Base-by-base conservation (phyloP, 1,140 invertebrate genomes). In the Neomicropteryx cornuta region DNA sequence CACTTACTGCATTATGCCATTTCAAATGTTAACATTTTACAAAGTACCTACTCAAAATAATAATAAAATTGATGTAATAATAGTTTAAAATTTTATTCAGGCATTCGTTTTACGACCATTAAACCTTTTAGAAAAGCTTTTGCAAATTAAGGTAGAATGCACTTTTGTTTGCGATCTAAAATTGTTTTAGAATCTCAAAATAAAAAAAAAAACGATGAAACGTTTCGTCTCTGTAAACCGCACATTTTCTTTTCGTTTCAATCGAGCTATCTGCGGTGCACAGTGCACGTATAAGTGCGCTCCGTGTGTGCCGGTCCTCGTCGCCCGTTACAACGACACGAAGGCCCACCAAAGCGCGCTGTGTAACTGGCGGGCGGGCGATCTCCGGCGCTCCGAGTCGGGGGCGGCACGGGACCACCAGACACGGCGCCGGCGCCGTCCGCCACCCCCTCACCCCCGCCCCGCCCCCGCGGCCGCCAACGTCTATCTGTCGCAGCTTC, bases 361-460 rank as follows among this genome's bases (percentile, higher is more conserved):
- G 27, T 24, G 28, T 30, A 38, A 28, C 38, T 39, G 23, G 21
- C 6, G 34, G 39, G 39, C 38, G 39, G 33, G 43, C 44, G 42
- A 42, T 18, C 18, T 18, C 36, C 11, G 32, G 29, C 20, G 20
- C 18, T 34, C 14, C 38, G 18, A 28, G 18, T 41, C 41, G 35
- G 36, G 18, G 18, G 45, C 20, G 39, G 16, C 32, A 20, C 36
- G 33, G 38, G 34, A 36, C 47, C 51, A 44, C 47, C 48, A 52
- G 34, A 49, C 41, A 44, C 52, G 50, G 44, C 49, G 53, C 46
- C 44, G 65, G 65, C 62, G 65, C 59, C 63, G 45, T 44, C 42
- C 46, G 41, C 28, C 41, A 35, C 29, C 39, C 36, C 29, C 39
- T 36, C 6, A 21, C 18, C 23, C 30, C 30, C 30, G 6, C 33